These are phyloP conservation scores for Plemyria rubiginata DNA, from an alignment of 2,888 invertebrate species.

Conservation along the genomic window DNA sequence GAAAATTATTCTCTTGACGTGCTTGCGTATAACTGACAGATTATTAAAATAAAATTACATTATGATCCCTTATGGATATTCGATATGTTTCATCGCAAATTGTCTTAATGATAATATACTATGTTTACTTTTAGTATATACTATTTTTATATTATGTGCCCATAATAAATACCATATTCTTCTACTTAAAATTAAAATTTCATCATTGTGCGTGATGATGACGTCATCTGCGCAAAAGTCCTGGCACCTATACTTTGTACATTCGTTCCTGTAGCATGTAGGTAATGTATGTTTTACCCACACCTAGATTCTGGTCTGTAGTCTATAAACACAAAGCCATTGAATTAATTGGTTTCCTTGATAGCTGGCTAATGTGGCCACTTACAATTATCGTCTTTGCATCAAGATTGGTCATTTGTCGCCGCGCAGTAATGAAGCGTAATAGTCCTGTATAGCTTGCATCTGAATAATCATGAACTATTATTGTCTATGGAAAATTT, in stretches of 20 bases:
- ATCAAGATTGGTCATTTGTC: slow-evolving; percentile 33
- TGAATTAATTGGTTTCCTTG: slow-evolving; percentile 44
- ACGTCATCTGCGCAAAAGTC: too few relatives aligned
- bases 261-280: too few relatives aligned
- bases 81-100: not conserved
- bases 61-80: not conserved
- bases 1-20: not conserved
- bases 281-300: not conserved
- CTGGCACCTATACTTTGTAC: too few relatives aligned
- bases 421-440: slow-evolving; percentile 24
- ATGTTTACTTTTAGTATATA: too few relatives aligned
- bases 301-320: slow-evolving; percentile 3
- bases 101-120: too few relatives aligned
- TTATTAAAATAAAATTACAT: not conserved
- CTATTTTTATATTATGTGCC: too few relatives aligned
- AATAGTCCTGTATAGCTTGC: slow-evolving; percentile 26
- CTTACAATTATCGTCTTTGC: slow-evolving; percentile 40
- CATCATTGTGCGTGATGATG: too few relatives aligned
- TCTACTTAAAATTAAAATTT: too few relatives aligned
- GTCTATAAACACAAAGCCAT: slow-evolving; percentile 26
- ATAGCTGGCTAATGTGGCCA: slow-evolving; percentile 37
- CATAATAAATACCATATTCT: too few relatives aligned
- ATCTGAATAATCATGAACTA: slow-evolving; percentile 19
- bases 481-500: slow-evolving; percentile 17
- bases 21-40: not conserved